Percentiles rank a stretch among this genome's conserved stretches.
Conservation (phyloP, 2,888 invertebrate species). For the Synanthedon vespiformis region DNA sequence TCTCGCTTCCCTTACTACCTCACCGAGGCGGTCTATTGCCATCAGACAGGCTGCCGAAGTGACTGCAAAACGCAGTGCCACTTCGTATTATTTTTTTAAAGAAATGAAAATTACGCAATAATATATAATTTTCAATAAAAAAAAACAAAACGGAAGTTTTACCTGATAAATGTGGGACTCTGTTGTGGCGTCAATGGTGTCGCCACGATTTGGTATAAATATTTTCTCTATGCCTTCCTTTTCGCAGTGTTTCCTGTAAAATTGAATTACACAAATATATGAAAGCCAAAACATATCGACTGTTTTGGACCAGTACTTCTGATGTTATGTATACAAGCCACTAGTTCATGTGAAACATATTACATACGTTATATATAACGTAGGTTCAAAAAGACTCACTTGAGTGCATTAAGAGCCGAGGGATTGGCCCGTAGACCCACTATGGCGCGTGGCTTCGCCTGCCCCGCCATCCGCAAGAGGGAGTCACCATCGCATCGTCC, state of each 20-base stretch:
- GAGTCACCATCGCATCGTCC: slow-evolving; percentile 92
- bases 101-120: background rate
- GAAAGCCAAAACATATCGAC: background rate
- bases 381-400: slow-evolving; percentile 16
- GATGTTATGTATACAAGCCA: background rate
- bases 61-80: too few species aligned
- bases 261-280: background rate
- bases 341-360: background rate
- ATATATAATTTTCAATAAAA: too few species aligned
- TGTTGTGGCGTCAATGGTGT: slow-evolving; percentile 94
- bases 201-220: slow-evolving; percentile 85
- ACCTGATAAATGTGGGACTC: slow-evolving; percentile 99
- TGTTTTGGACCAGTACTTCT: background rate
- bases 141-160: too few species aligned
- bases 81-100: too few species aligned
- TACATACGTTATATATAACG: background rate
- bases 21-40: too few species aligned
- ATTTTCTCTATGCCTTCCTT: slow-evolving; percentile 73
- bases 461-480: slow-evolving; percentile 82
- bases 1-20: too few species aligned
- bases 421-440: slow-evolving; percentile 61
- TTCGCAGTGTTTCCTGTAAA: slow-evolving; percentile 73
- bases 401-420: slow-evolving; percentile 26
- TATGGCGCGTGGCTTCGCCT: slow-evolving; percentile 84
- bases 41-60: too few species aligned